Evolutionary conservation across 2,113 vertebrate species (phyloP).

Genomic region (Corynorhinus townsendii): DNA sequence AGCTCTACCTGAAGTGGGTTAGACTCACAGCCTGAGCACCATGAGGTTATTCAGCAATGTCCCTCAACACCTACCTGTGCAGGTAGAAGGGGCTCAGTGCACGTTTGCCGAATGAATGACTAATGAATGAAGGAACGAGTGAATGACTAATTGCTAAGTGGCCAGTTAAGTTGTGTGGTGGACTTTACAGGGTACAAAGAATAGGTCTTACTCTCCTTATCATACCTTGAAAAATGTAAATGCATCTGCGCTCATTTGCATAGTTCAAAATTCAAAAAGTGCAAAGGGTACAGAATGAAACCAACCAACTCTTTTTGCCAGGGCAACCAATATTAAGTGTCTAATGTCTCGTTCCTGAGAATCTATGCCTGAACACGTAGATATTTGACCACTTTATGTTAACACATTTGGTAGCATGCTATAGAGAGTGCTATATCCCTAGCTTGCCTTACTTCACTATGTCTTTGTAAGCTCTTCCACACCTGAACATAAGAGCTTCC

Average conservation of each 20-base stretch:
- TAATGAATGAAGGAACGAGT: not conserved
- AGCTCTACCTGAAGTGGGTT: not conserved
- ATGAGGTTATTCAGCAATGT: not conserved
- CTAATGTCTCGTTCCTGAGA: not conserved
- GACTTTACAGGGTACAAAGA: not conserved
- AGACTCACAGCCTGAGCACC: too few relatives aligned
- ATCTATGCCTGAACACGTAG: not conserved
- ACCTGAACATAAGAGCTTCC: not conserved
- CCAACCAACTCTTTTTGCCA: not conserved
- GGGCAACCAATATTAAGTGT: not conserved
- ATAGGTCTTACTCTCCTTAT: not conserved
- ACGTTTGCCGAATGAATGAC: not conserved
- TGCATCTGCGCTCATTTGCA: not conserved
- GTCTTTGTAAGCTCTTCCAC: not conserved
- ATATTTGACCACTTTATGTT: not conserved
- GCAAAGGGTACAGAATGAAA: not conserved
- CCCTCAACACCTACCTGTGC: not conserved
- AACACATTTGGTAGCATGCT: not conserved
- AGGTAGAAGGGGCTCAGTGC: not conserved
- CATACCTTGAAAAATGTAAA: not conserved
- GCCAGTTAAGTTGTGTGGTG: not conserved
- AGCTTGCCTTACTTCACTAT: not conserved
- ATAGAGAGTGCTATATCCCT: not conserved
- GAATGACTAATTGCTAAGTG: not conserved
- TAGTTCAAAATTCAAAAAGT: not conserved